A percentile compares a stretch with the other conserved stretches of the same genome.
Evolutionary conservation across 2,888 invertebrate species (phyloP).

Genomic region (Allolobophora icterica): DNA sequence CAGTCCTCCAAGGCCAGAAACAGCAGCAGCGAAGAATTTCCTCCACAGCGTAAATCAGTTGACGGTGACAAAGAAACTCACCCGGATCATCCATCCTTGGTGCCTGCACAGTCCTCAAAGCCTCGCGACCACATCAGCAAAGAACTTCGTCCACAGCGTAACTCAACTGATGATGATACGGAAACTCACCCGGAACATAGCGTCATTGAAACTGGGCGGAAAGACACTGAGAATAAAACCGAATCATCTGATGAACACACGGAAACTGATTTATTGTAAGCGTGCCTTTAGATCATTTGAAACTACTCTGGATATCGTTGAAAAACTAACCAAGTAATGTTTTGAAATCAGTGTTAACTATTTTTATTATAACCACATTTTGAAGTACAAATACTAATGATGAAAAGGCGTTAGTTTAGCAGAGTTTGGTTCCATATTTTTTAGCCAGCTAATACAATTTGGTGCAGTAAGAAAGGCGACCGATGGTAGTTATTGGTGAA

Average conservation of each 20-base stretch:
- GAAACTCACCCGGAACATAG: not conserved
- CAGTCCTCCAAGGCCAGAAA: not conserved
- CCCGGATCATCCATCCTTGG: not conserved
- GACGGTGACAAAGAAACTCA: not conserved
- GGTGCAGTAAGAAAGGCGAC: not conserved
- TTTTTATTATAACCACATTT: slow-evolving; percentile 3
- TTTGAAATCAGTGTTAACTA: not conserved
- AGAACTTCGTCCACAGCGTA: not conserved
- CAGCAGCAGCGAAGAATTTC: not conserved
- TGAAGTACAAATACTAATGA: not conserved
- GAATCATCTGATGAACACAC: no score
- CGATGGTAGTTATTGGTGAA: not conserved
- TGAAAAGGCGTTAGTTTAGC: not conserved
- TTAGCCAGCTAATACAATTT: not conserved
- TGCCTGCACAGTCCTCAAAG: not conserved
- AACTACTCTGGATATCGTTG: not conserved
- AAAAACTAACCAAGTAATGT: not conserved
- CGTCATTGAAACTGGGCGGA: not conserved
- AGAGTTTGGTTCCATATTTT: not conserved
- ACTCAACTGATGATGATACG: not conserved
- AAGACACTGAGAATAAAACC: not conserved
- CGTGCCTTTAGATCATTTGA: not conserved
- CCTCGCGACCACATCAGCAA: not conserved
- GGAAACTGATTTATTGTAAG: not conserved
- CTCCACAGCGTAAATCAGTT: not conserved